Evolutionary conservation across 2,888 invertebrate species (phyloP).

Genomic region (Cataglyphis altisquamis): DNA sequence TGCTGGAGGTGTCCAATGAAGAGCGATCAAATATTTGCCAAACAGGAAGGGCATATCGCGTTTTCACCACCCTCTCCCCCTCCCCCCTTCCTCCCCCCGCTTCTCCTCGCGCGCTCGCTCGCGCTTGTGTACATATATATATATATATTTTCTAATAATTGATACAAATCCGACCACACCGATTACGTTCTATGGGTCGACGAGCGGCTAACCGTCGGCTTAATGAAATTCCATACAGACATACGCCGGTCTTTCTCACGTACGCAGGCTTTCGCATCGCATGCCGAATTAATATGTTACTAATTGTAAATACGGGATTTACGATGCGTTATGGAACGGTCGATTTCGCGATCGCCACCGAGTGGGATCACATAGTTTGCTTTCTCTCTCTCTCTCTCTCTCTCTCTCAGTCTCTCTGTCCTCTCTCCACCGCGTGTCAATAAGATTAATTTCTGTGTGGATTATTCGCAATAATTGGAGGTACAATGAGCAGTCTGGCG

Average conservation of each 20-base stretch:
- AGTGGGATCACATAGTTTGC: conserved; percentile 63
- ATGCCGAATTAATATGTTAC: conserved; percentile 75
- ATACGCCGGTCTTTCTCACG: conserved; percentile 64
- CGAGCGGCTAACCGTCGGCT: conserved; percentile 78
- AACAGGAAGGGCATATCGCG: conserved; percentile 67
- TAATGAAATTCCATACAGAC: conserved; percentile 77
- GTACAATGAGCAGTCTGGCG: conserved; percentile 40
- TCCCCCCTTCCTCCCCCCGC: too few species aligned
- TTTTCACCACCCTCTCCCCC: conserved; percentile 47
- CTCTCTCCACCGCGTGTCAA: conserved; percentile 68
- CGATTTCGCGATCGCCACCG: conserved; percentile 70
- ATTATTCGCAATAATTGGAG: conserved; percentile 73
- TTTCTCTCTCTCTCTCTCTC: background rate
- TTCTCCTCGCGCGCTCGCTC: background rate
- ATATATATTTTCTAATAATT: conserved; percentile 77
- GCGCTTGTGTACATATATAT: conserved; percentile 60
- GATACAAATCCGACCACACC: conserved; percentile 76
- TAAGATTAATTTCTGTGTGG: conserved; percentile 74
- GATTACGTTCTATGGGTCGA: conserved; percentile 77
- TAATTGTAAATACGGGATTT: conserved; percentile 75
- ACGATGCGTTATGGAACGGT: conserved; percentile 58
- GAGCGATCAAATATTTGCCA: conserved; percentile 74
- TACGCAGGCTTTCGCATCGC: conserved; percentile 63
- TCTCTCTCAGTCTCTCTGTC: background rate
- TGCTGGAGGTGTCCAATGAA: conserved; percentile 72